Evolutionary conservation across 2,113 vertebrate genomes (phyloP), one percentile per base, ranked within the genome.

Genomic region (Bubo scandiacus): DNA sequence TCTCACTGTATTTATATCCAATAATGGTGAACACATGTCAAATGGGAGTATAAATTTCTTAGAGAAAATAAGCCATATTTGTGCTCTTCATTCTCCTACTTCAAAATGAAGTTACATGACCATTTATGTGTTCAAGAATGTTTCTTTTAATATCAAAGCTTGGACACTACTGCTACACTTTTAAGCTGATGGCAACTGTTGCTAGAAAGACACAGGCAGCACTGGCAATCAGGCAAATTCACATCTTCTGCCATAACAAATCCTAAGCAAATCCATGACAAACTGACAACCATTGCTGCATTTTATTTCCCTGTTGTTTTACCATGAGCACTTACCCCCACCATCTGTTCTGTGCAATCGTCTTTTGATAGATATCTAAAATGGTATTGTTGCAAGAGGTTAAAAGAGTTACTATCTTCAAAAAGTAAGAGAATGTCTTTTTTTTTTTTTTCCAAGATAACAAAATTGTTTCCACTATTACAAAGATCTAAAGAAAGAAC

Each of bases 161-260:
- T 4, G 1, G 45, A 73, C 16, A 45, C 52, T 25, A 20, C 18
- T 15, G 22, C 12, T 78, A 30, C 12, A 21, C 25, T 59, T 86
- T 11, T 17, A 86, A 61, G 43, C 16, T 65, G 36, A 86, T 30
- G 8, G 49, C 0, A 0, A 34, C 34, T 15, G 38, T 11, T 67
- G 32, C 52, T 63, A 74, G 12, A 61, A 79, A 78, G 59, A 87
- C 26, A 15, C 1, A 5, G 13, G 22, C 27, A 62, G 34, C 42
- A 10, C 30, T 42, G 21, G 21, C 25, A 32, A 47, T 5, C 30
- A 55, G 40, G 42, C 3, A 2, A 61, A 65, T 1, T 4, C 5
- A 61, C 2, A 57, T 30, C 11, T 75, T 43, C 38, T 75, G 38
- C 38, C 14, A 49, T 81, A 81, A 84, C 23, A 87, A 43, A 62